Percentiles rank a stretch among this genome's conserved stretches.
These are phyloP conservation scores for Cheilinus undulatus DNA, from an alignment of 2,113 vertebrate genomes.

Conservation along the genomic window DNA sequence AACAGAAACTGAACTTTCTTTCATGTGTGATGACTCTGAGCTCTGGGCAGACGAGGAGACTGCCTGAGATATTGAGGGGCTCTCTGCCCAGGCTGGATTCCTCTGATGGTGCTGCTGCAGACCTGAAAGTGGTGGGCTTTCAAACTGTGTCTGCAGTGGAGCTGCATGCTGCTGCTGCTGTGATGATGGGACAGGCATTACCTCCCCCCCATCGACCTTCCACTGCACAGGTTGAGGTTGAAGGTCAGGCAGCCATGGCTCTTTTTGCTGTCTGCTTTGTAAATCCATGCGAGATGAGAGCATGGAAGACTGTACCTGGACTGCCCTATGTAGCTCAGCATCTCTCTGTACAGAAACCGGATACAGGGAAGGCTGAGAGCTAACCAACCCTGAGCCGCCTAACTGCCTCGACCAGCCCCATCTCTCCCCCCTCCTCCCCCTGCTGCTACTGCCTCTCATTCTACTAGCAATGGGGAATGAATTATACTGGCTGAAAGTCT, in stretches of 20 bases:
- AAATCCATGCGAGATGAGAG: conserved; percentile 45
- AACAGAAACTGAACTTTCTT: conserved; percentile 36
- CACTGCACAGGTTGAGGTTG: conserved; percentile 67
- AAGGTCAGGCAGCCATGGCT: conserved; percentile 44
- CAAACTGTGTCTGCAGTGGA: conserved; percentile 58
- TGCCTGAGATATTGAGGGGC: conserved; percentile 44
- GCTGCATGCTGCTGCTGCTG: conserved; percentile 41
- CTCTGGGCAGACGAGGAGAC: conserved; percentile 45
- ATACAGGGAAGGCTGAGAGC: conserved; percentile 36
- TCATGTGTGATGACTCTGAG: conserved; percentile 46
- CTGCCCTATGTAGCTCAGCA: conserved; percentile 52
- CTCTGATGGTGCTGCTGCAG: conserved; percentile 67
- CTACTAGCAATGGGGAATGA: conserved; percentile 47
- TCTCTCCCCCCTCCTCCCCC: conserved; percentile 67
- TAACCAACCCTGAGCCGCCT: conserved; percentile 42
- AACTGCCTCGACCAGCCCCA: conserved; percentile 62
- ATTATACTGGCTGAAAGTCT: conserved; percentile 57
- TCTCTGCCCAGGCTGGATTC: conserved; percentile 49
- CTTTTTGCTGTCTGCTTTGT: conserved; percentile 53
- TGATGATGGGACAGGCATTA: conserved; percentile 54
- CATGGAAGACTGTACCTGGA: conserved; percentile 45
- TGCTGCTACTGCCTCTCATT: conserved; percentile 57
- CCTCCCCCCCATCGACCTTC: conserved; percentile 70
- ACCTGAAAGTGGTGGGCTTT: conserved; percentile 36
- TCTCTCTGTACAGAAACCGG: conserved; percentile 49